A percentile compares a stretch with the other conserved stretches of the same genome.
These are phyloP conservation scores for Acanthaster planci DNA, from an alignment of 35 echinoderm and acorn worm genomes.

Conservation along the genomic window DNA sequence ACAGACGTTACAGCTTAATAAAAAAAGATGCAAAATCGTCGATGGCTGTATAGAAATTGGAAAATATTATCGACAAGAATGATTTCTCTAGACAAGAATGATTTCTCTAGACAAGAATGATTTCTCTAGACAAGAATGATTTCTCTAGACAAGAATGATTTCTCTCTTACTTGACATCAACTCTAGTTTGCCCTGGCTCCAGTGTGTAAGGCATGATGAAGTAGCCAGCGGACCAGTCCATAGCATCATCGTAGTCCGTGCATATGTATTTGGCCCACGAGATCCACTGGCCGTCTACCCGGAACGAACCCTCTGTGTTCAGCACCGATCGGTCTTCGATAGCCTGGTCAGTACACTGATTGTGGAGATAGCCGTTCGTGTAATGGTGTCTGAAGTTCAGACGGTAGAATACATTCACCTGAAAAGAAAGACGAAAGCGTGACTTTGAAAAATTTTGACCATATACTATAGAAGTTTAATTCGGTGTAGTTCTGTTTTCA, in stretches of 20 bases:
- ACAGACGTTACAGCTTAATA: too few species aligned
- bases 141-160: too few species aligned
- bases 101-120: too few species aligned
- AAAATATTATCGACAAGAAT: too few species aligned
- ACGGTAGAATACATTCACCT: constrained; percentile 1
- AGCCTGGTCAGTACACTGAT: neutral
- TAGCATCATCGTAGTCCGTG: neutral
- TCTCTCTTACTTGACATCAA: constrained; percentile 14
- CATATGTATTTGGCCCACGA: constrained; percentile 15
- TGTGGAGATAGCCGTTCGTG: neutral
- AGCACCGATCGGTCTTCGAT: neutral
- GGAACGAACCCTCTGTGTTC: neutral
- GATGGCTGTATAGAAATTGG: too few species aligned
- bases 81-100: too few species aligned
- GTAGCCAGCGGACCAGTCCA: constrained; percentile 20
- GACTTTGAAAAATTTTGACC: too few species aligned
- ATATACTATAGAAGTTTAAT: too few species aligned
- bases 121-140: too few species aligned
- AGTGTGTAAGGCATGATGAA: constrained; percentile 6
- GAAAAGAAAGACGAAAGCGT: too few species aligned
- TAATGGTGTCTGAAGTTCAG: constrained; percentile 10
- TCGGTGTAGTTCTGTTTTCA: too few species aligned
- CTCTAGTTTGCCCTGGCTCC: neutral
- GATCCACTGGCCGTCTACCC: neutral
- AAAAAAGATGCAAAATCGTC: too few species aligned